A percentile compares a stretch with the other conserved stretches of the same genome.
Conservation (phyloP, 1,140 invertebrate genomes). For the Nymphalis io region DNA sequence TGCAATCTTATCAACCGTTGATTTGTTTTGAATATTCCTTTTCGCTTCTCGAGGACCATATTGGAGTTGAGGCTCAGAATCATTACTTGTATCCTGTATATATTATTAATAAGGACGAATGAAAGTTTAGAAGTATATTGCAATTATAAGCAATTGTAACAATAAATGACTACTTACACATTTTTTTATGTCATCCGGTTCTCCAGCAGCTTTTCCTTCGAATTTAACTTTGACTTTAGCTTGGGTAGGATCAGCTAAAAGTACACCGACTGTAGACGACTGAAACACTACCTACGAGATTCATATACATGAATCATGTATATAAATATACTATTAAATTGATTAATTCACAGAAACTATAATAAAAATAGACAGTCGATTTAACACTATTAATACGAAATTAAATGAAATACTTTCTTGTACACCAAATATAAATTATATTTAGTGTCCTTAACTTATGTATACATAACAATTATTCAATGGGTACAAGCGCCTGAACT, state of each 20-base stretch:
- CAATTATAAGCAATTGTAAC: not conserved
- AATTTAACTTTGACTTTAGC: conserved; percentile 84
- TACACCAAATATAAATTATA: too few relatives aligned
- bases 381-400: too few relatives aligned
- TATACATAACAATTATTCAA: too few relatives aligned
- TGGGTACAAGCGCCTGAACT: too few relatives aligned
- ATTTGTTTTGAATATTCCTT: conserved; percentile 38
- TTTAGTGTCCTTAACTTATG: too few relatives aligned
- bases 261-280: conserved; percentile 85
- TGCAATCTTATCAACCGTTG: conserved; percentile 31
- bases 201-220: conserved; percentile 67
- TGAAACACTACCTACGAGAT: conserved; percentile 83
- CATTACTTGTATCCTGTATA: conserved; percentile 43
- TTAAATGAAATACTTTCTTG: too few relatives aligned
- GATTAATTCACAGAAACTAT: too few relatives aligned
- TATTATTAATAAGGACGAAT: not conserved
- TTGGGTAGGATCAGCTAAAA: conserved; percentile 84
- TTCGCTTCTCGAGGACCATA: conserved; percentile 44
- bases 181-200: conserved; percentile 46
- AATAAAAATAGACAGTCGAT: too few relatives aligned
- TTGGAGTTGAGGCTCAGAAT: conserved; percentile 47
- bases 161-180: conserved; percentile 22
- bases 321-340: not conserved
- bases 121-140: not conserved
- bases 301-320: not conserved